phyloP scores from a whole-genome alignment of 2,888 invertebrate genomes.

The Carterocephalus palaemon region DNA sequence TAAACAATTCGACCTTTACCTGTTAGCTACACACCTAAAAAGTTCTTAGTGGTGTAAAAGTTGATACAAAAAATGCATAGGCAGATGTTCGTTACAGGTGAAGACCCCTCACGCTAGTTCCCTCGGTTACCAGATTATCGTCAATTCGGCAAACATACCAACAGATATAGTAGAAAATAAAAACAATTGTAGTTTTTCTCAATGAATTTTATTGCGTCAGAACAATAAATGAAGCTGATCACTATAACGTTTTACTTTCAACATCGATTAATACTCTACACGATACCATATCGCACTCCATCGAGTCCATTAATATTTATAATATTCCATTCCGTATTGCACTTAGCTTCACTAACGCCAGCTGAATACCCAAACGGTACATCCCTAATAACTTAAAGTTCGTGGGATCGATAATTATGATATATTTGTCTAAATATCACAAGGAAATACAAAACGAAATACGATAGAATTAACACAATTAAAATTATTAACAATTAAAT shows the following conservation, averaged over 20 bases:
- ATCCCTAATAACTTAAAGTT: constrained; percentile 74
- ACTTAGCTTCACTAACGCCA: constrained; percentile 66
- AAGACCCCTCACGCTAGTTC: constrained; percentile 41
- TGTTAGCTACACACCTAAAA: background rate
- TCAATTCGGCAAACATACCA: constrained; percentile 50
- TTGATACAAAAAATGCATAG: constrained; percentile 31
- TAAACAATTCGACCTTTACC: background rate
- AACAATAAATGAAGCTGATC: constrained; percentile 79
- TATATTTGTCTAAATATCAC: constrained; percentile 79
- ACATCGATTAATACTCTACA: constrained; percentile 77
- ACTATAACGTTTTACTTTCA: constrained; percentile 78
- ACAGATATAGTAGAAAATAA: constrained; percentile 49
- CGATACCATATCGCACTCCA: constrained; percentile 64
- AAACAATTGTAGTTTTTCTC: constrained; percentile 68
- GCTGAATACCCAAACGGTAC: constrained; percentile 62
- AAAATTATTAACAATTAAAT: constrained; percentile 77
- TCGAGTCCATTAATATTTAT: constrained; percentile 67
- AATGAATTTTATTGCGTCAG: constrained; percentile 78
- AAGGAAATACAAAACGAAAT: constrained; percentile 79
- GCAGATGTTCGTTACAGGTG: constrained; percentile 43
- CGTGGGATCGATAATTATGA: constrained; percentile 73
- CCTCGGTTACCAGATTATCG: constrained; percentile 47
- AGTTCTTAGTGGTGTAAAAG: constrained; percentile 2
- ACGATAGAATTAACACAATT: constrained; percentile 76
- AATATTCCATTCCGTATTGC: constrained; percentile 73